Percentiles rank a stretch among this genome's conserved stretches.
These are phyloP conservation scores for Steinernema feltiae DNA, from an alignment of 1,140 invertebrate genomes.

Conservation along the genomic window DNA sequence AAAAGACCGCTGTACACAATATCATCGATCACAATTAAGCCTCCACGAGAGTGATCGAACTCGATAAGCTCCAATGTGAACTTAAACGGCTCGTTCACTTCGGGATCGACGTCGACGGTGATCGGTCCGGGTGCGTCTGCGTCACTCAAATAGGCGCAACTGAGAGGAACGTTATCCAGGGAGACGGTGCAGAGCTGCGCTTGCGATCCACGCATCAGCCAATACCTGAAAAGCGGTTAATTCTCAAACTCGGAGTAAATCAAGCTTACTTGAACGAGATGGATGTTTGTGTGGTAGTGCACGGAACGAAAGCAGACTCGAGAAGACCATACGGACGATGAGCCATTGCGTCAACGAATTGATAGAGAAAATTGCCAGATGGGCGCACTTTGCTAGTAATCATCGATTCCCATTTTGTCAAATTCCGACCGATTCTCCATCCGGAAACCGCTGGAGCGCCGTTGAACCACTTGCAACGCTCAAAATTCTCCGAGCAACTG, in stretches of 20 bases:
- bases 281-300: conserved; percentile 30
- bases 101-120: conserved; percentile 33
- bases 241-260: conserved; percentile 2
- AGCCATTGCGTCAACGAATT: conserved; percentile 32
- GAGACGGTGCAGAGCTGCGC: conserved; percentile 34
- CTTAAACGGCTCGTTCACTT: conserved; percentile 32
- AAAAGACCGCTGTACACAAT: conserved; percentile 24
- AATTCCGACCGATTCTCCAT: neutral
- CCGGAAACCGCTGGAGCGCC: neutral
- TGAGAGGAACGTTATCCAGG: conserved; percentile 27
- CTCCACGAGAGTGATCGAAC: conserved; percentile 26
- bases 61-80: conserved; percentile 37
- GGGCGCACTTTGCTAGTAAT: conserved; percentile 12
- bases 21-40: conserved; percentile 28
- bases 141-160: conserved; percentile 37
- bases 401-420: neutral
- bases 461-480: neutral
- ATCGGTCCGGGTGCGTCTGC: conserved; percentile 34
- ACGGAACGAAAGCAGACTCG: conserved; percentile 27
- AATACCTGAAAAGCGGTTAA: conserved; percentile 32
- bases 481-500: conserved; percentile 6
- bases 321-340: conserved; percentile 29
- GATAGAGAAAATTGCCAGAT: conserved; percentile 25
- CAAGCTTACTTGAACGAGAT: conserved; percentile 28
- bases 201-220: conserved; percentile 38